Evolutionary conservation across 2,113 vertebrate species (phyloP), one percentile per base, ranked within the genome.

Genomic region (Crotalus horridus): DNA sequence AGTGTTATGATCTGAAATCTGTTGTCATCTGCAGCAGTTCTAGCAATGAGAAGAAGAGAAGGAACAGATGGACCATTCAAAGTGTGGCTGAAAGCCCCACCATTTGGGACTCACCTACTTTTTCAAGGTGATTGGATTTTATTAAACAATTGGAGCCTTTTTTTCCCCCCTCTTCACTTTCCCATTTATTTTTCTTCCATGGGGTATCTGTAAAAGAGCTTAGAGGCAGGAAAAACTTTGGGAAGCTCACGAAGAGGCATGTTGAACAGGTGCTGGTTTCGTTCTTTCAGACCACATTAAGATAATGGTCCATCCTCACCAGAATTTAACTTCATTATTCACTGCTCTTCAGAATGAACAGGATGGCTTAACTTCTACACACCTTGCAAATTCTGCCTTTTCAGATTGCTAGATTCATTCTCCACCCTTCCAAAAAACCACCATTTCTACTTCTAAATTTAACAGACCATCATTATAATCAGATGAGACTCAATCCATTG

Each of bases 391-490:
- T 29, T 3, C 23, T 61, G 24, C 85, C 88, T 56, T 92, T 46
- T 26, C 89, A 43, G 88, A 58, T 85, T 89, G 89, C 93, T 24
- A 92, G 90, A 93, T 93, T 93, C 93, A 21, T 55, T 4, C 53
- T 91, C 93, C 88, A 92, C 88, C 88, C 91, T 81, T 17, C 0
- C 17, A 6, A 93, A 90, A 95, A 21, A 17, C n/a, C 46, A 85
- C 13, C 13, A 87, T 85, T 94, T 90, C 93, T 90, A 74, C 51
- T 95, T 94, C 95, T 93, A 89, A 96, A 94, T 93, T 17, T 93
- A 95, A 92, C 94, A 96, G 95, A 93, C 91, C 89, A 96, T 96
- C 95, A 96, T 91, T 93, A 95, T 96, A 96, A 97, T 96, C 95
- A 93, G 94, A 96, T 96, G 95, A 93, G 91, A 95, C 92, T 91